Conservation (phyloP, 2,113 vertebrate genomes). For the Chionomys nivalis region DNA sequence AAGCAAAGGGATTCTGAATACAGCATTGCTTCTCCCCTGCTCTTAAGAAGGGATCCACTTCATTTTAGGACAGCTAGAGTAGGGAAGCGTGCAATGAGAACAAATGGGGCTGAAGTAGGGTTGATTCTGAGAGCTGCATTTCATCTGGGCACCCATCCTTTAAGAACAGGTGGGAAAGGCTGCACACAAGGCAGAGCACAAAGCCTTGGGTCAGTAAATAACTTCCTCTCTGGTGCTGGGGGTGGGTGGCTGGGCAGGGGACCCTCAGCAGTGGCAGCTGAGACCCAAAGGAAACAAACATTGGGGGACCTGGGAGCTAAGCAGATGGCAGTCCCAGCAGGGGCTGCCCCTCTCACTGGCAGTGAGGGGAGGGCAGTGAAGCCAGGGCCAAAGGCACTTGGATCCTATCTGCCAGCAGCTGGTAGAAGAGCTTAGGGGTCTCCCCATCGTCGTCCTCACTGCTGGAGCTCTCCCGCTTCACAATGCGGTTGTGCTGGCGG, state of each 20-base stretch:
- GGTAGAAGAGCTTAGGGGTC: constrained; percentile 78
- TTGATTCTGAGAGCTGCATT: not conserved
- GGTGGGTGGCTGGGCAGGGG: not conserved
- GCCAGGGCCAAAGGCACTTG: not conserved
- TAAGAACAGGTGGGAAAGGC: not conserved
- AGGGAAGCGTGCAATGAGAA: not conserved
- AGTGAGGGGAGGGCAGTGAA: fast-evolving
- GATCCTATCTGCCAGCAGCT: constrained; percentile 77
- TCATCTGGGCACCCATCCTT: not conserved
- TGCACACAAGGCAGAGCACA: not conserved
- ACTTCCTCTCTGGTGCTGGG: not conserved
- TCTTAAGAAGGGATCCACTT: constrained; percentile 51
- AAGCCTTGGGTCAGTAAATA: not conserved
- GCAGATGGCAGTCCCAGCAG: not conserved
- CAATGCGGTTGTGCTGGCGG: constrained; percentile 82
- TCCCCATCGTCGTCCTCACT: constrained; percentile 61
- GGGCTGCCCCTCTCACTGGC: not conserved
- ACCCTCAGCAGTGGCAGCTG: not conserved
- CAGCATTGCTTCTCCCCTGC: not conserved
- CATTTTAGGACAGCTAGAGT: constrained; percentile 73
- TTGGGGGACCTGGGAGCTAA: not conserved
- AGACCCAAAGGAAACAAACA: not conserved
- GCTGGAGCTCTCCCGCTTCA: constrained; percentile 72
- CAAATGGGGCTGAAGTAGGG: not conserved
- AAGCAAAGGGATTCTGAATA: not conserved